Evolutionary conservation across 2,797 vertebrate genomes (phyloP), one percentile per base, ranked within the genome.

Genomic region (Eremophila alpestris): DNA sequence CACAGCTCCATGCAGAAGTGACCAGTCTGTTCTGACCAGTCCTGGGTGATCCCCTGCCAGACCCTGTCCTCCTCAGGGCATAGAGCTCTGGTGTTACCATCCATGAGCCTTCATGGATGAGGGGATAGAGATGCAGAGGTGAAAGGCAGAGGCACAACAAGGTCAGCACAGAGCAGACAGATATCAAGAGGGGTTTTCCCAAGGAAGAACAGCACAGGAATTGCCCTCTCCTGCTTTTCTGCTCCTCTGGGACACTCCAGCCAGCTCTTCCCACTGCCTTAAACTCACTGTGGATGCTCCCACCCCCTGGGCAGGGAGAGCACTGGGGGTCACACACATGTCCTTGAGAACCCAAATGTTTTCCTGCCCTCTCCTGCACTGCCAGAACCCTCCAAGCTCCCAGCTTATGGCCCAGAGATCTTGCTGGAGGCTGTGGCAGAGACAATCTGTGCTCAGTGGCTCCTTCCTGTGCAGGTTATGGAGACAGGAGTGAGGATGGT

Each of bases 131-230:
- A 36, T 36, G 10, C 36, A 36, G 30, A 45, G 27, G 79, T 48
- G n/a, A 7, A n/a, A 29, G 67, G n/a, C 70, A 48, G 62, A 30
- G 67, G 12, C 43, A 19, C 24, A 60, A 7, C 9, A 19, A 11
- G 0, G 0, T 16, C 73, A 86, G 68, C 3, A 3, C 27, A 18
- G 74, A 40, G 52, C 27, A 5, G 15, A 14, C 1, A 10, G 71
- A 56, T 63, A 51, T 23, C n/a, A 56, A 67, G 60, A 85, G 19
- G 41, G 38, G 17, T 52, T 89, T 85, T 94, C 48, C 65, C 1
- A 0, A 91, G 60, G 82, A 80, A 77, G 34, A 67, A 30, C 21
- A 64, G 32, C 17, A 70, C 38, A 80, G 82, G 60, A 77, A 56
- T 10, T 49, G 40, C 29, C 34, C 45, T 89, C 19, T 63, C 62